These are phyloP conservation scores for Atta cephalotes DNA, from an alignment of 1,140 invertebrate genomes.

Conservation along the genomic window DNA sequence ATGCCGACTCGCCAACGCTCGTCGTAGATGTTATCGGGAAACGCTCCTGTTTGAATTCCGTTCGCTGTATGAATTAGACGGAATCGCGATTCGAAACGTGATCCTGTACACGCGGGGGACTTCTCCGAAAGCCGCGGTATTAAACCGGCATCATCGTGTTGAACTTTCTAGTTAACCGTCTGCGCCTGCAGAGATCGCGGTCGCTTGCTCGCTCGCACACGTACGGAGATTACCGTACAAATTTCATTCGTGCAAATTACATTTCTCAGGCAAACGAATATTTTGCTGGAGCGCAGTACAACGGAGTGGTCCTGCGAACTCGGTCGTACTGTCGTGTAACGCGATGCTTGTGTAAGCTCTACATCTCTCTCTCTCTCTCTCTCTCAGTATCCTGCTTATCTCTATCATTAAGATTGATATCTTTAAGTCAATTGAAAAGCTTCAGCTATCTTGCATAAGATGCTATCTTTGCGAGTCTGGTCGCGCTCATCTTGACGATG, in stretches of 20 bases:
- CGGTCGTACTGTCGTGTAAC: background rate
- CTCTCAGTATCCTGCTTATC: background rate
- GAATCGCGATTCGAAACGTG: slow-evolving; percentile 14
- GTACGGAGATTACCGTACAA: slow-evolving; percentile 55
- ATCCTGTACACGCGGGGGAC: slow-evolving; percentile 15
- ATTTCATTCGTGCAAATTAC: slow-evolving; percentile 58
- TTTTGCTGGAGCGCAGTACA: background rate
- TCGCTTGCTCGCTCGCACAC: slow-evolving; percentile 28
- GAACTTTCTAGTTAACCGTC: slow-evolving; percentile 64
- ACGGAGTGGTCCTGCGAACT: background rate
- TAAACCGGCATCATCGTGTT: slow-evolving; percentile 64
- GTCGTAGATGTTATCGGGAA: slow-evolving; percentile 16
- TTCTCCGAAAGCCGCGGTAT: slow-evolving; percentile 44
- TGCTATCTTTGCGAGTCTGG: background rate
- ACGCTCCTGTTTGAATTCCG: slow-evolving; percentile 40
- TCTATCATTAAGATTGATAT: slow-evolving; percentile 36
- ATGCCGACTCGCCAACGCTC: slow-evolving; percentile 18
- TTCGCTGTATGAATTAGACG: slow-evolving; percentile 19
- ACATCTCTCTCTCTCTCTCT: background rate
- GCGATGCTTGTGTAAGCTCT: background rate
- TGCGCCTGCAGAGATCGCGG: slow-evolving; percentile 34
- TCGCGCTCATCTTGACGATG: background rate
- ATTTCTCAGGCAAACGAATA: slow-evolving; percentile 56
- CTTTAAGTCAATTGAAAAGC: slow-evolving; percentile 45
- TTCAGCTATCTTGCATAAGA: background rate